Conservation (phyloP, 2,113 vertebrate species). For the Pteropus alecto region DNA sequence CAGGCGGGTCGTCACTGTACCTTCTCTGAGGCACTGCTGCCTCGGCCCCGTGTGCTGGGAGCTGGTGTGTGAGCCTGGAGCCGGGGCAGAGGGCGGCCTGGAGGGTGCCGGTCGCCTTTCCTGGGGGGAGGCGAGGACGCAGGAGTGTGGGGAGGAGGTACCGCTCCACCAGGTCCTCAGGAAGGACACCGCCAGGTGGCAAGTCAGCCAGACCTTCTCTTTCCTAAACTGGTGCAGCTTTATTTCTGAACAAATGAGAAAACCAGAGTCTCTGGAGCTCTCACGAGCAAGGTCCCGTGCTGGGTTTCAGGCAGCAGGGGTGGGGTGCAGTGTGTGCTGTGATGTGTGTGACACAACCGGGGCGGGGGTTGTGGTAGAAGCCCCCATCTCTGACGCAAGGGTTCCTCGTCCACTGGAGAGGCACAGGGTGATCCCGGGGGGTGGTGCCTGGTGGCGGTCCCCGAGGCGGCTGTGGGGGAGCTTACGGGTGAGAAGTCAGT, state of each 20-base stretch:
- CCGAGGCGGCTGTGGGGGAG: fast-evolving
- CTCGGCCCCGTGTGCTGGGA: fast-evolving
- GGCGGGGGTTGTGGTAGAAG: fast-evolving
- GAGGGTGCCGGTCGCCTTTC: background rate
- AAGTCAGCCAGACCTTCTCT: background rate
- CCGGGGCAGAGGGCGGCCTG: fast-evolving
- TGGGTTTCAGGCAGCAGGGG: background rate
- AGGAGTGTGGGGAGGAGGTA: fast-evolving
- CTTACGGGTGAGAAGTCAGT: fast-evolving
- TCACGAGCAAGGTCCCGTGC: background rate
- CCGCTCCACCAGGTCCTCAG: background rate
- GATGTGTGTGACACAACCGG: fast-evolving
- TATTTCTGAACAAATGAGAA: background rate
- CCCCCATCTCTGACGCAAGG: background rate
- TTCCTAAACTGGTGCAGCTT: background rate
- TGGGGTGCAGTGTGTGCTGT: background rate
- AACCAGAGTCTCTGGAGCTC: background rate
- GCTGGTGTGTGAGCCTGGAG: background rate
- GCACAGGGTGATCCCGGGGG: fast-evolving
- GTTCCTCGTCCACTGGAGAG: background rate
- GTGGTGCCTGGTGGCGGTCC: fast-evolving
- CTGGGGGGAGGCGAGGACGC: background rate
- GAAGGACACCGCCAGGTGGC: background rate
- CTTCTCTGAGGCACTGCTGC: background rate
- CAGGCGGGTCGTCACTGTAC: too few relatives aligned